Conservation (phyloP, 1,140 invertebrate species). For the Diorhabda carinulata region DNA sequence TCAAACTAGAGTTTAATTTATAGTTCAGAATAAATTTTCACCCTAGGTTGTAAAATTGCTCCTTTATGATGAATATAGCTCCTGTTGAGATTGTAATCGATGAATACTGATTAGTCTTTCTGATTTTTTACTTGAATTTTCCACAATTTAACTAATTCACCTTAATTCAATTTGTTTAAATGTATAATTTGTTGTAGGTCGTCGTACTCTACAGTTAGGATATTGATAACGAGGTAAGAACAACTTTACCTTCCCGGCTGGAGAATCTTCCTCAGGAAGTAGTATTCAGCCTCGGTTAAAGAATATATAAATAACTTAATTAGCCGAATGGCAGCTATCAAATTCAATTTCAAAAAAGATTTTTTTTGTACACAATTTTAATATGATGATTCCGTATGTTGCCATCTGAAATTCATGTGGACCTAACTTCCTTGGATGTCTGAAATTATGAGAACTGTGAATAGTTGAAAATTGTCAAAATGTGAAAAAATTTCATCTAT, state of each 20-base stretch:
- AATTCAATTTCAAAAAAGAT: too few species aligned
- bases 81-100: not conserved
- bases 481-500: not conserved
- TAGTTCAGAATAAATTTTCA: not conserved
- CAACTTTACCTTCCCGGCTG: too few species aligned
- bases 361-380: not conserved
- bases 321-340: too few species aligned
- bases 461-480: not conserved
- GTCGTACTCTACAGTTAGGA: too few species aligned
- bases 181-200: too few species aligned
- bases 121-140: not conserved
- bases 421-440: constrained; percentile 17
- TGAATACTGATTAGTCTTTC: constrained; percentile 15
- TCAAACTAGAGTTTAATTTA: not conserved
- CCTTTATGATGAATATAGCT: constrained; percentile 3
- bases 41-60: not conserved
- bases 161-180: too few species aligned
- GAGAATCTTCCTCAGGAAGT: too few species aligned
- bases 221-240: too few species aligned
- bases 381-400: constrained; percentile 13
- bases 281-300: too few species aligned
- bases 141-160: too few species aligned
- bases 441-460: not conserved
- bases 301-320: too few species aligned
- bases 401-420: constrained; percentile 15